Evolutionary conservation across 1,140 invertebrate genomes (phyloP), one percentile per base, ranked within the genome.

Genomic region (Megalopta genalis): DNA sequence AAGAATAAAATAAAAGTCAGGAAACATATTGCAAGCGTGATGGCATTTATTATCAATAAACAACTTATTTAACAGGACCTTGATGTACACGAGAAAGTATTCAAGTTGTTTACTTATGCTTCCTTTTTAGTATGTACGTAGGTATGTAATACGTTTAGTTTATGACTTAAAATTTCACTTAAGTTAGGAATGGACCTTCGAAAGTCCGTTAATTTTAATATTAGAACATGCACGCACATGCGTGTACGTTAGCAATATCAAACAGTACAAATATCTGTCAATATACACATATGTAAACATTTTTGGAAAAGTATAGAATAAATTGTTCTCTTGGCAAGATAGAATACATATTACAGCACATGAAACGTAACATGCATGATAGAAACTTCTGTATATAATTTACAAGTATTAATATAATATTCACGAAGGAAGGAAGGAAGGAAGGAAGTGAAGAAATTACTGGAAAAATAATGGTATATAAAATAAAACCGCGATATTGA

Each of bases 1-100:
- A 63, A 52, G 60, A 32, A 72, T 85, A 37, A 37, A 71, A 70
- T 79, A 86, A 87, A 89, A 72, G 87, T 87, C 73, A 88, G 70
- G 77, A 86, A 78, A 81, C 71, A 79, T 88, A 87, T 88, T 91
- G 92, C 92, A 93, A 93, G 93, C 93, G 90, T 93, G 90, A 92
- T 93, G 92, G 92, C 92, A 91, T 93, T 93, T 93, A 93, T 93
- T 93, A 92, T 93, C 87, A 90, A 91, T 93, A 93, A 93, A 93
- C 92, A 93, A 93, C 91, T 92, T 93, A 93, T 92, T 93, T 91
- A 93, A 93, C 92, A 93, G 90, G 90, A 90, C 90, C 86, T 92
- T 92, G 91, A 93, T 93, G 91, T 93, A 91, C 91, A 93, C 89
- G 90, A 91, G 90, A 93, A 86, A 92, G 85, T 89, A 89, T 89